Evolutionary conservation across 35 echinoderm and acorn worm genomes (phyloP).

Genomic region (Apostichopus parvimensis): DNA sequence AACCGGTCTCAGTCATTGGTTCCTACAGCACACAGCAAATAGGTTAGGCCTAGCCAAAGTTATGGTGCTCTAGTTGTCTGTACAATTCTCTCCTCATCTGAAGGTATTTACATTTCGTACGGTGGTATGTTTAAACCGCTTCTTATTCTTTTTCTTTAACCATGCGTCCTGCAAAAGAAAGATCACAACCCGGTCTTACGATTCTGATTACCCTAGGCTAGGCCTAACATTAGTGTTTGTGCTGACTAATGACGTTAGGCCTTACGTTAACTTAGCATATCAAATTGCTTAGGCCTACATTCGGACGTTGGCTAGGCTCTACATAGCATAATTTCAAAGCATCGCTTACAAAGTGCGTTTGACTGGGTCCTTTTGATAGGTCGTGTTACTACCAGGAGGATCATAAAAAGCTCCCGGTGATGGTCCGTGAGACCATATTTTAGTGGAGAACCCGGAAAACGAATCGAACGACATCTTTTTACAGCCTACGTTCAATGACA

Average conservation of each 20-base stretch:
- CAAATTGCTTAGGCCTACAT: neutral
- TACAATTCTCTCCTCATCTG: too few relatives aligned
- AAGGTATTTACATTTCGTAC: too few relatives aligned
- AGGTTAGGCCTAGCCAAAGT: too few relatives aligned
- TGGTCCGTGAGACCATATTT: constrained; percentile 4
- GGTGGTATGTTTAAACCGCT: too few relatives aligned
- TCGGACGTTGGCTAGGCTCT: neutral
- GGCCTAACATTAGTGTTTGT: neutral
- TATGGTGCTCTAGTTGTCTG: too few relatives aligned
- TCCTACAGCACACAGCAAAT: too few relatives aligned
- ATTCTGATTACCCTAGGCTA: neutral
- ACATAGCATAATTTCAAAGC: too few relatives aligned
- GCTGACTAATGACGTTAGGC: neutral
- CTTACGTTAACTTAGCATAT: neutral
- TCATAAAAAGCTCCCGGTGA: constrained; percentile 19
- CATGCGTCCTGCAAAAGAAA: too few relatives aligned
- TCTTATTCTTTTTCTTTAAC: too few relatives aligned
- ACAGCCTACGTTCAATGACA: too few relatives aligned
- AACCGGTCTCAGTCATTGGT: too few relatives aligned
- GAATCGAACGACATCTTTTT: neutral
- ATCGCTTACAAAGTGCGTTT: constrained; percentile 35
- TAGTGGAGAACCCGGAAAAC: constrained; percentile 1
- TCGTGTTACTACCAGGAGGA: constrained; percentile 7
- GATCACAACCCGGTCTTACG: too few relatives aligned
- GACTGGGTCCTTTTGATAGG: neutral